Evolutionary conservation across 2,888 invertebrate genomes (phyloP).

Genomic region (Synergus umbraculus): DNA sequence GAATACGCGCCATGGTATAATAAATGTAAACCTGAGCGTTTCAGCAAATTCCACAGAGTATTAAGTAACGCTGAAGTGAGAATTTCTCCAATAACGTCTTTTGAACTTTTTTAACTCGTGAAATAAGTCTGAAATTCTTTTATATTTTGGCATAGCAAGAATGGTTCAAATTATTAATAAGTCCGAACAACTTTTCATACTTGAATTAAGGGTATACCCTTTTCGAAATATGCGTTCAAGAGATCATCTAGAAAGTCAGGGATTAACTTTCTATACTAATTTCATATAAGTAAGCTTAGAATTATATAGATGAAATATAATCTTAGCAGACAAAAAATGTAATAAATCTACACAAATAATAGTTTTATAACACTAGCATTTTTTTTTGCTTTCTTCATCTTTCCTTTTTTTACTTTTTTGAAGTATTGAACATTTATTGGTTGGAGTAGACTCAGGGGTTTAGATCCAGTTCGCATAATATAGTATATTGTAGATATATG

Average conservation of each 20-base stretch:
- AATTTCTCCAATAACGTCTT: background rate
- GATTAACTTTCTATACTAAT: background rate
- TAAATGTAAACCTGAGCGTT: background rate
- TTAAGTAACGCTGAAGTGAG: background rate
- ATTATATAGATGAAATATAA: conserved; percentile 43
- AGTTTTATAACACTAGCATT: too few relatives aligned
- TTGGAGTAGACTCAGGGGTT: background rate
- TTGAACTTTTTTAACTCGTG: background rate
- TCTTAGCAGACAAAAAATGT: conserved; percentile 31
- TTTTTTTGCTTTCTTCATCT: conserved; percentile 38
- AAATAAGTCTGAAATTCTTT: background rate
- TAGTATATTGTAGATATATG: background rate
- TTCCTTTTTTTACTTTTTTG: background rate
- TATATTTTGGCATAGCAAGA: background rate
- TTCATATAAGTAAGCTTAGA: background rate
- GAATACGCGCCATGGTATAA: background rate
- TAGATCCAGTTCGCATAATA: background rate
- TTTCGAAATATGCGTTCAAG: background rate
- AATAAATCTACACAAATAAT: too few relatives aligned
- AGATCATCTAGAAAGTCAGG: background rate
- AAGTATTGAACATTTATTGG: background rate
- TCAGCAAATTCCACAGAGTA: background rate
- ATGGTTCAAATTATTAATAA: background rate
- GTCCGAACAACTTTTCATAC: background rate
- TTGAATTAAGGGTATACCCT: background rate